Conservation (phyloP, 2,797 vertebrate species). For the Limnodromus scolopaceus region DNA sequence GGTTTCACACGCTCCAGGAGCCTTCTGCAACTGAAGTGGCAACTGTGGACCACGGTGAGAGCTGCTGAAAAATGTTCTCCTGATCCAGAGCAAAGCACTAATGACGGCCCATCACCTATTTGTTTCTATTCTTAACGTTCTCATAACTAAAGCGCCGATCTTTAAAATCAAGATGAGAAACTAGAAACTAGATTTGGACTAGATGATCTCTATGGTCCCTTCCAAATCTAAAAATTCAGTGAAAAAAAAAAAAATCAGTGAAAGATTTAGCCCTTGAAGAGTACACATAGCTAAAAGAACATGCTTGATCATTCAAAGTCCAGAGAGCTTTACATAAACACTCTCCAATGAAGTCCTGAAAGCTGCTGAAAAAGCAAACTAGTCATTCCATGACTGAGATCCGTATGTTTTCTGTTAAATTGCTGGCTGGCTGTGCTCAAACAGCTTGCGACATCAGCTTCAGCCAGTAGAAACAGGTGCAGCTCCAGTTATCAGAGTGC, state of each 20-base stretch:
- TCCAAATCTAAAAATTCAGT: no score
- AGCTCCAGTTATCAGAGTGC: background rate
- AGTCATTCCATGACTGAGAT: background rate
- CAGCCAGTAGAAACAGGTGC: background rate
- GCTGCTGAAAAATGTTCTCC: background rate
- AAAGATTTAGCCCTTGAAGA: background rate
- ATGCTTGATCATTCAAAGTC: background rate
- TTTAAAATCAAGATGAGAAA: background rate
- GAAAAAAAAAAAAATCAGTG: no score
- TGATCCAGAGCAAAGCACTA: background rate
- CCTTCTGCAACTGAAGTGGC: background rate
- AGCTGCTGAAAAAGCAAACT: background rate
- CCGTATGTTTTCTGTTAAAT: background rate
- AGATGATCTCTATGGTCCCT: no score
- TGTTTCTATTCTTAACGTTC: background rate
- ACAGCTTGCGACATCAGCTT: background rate
- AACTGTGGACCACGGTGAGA: background rate
- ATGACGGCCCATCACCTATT: background rate
- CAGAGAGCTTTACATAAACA: background rate
- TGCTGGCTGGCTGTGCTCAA: background rate
- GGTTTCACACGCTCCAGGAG: background rate
- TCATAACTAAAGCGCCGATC: background rate
- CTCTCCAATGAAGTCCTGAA: background rate
- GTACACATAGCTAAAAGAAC: background rate
- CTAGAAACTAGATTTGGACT: no score